Percentiles rank a stretch among this genome's conserved stretches.
Evolutionary conservation across 2,113 vertebrate species (phyloP).

Genomic region (Odobenus rosmarus): DNA sequence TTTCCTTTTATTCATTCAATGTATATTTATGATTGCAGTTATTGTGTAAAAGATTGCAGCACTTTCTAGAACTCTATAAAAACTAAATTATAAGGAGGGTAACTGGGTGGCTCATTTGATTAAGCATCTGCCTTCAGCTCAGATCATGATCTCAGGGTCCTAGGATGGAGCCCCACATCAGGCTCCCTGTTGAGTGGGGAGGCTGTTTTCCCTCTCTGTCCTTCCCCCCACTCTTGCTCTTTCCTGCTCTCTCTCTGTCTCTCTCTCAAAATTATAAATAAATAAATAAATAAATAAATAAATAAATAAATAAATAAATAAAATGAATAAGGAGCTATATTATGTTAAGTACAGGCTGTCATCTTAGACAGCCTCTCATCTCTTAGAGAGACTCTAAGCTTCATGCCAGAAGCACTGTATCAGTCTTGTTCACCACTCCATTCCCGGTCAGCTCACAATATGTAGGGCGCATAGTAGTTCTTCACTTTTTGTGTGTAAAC

Average conservation of each 20-base stretch:
- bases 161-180: too few species aligned
- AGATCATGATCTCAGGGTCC: not conserved
- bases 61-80: not conserved
- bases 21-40: not conserved
- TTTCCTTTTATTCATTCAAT: not conserved
- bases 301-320: not conserved
- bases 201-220: not conserved
- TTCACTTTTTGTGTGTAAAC: not conserved
- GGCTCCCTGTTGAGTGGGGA: not conserved
- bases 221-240: too few species aligned
- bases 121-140: not conserved
- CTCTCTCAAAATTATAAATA: too few species aligned
- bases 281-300: not conserved
- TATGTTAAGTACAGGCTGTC: not conserved
- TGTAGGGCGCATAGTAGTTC: not conserved
- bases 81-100: not conserved
- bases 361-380: too few species aligned
- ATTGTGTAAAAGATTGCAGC: not conserved
- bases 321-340: too few species aligned
- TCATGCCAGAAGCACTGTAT: not conserved
- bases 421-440: not conserved
- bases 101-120: not conserved
- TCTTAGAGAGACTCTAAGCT: too few species aligned
- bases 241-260: not conserved
- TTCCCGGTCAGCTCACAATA: not conserved